phyloP scores from a whole-genome alignment of 2,888 invertebrate species.

The Drosophila neonasuta region DNA sequence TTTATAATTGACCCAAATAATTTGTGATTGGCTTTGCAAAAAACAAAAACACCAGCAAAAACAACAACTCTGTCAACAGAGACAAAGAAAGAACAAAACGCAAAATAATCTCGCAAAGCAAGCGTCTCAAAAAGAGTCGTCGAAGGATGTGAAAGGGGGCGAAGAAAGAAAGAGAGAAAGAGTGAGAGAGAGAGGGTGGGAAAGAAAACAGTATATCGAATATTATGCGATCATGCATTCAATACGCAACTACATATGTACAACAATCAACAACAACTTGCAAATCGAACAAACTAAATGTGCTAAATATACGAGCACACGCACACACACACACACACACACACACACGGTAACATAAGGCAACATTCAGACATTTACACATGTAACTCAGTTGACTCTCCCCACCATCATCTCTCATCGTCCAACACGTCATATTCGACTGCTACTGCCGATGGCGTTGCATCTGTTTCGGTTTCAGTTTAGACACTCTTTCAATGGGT shows the following conservation, averaged over 20 bases:
- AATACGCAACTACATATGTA: constrained; percentile 12
- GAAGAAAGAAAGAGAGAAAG: neutral
- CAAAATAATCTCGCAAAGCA: constrained; percentile 30
- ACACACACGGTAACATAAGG: neutral
- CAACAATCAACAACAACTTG: constrained; percentile 25
- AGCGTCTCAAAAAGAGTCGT: constrained; percentile 38
- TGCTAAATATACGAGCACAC: constrained; percentile 39
- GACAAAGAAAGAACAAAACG: constrained; percentile 1
- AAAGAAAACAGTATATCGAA: neutral
- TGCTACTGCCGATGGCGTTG: constrained; percentile 12
- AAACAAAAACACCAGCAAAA: constrained; percentile 30
- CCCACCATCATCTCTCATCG: constrained; percentile 7
- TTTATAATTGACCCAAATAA: constrained; percentile 77
- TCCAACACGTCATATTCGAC: constrained; percentile 5
- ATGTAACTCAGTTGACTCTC: constrained; percentile 5
- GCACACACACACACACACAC: neutral
- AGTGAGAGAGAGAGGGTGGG: neutral
- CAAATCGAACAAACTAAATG: constrained; percentile 46
- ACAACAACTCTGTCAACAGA: neutral
- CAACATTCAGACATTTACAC: constrained; percentile 7
- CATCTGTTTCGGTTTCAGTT: constrained; percentile 38
- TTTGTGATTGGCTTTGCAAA: constrained; percentile 67
- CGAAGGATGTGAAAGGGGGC: neutral
- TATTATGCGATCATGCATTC: constrained; percentile 27
- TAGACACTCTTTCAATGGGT: neutral